Evolutionary conservation across 2,888 invertebrate genomes (phyloP).

Genomic region (Unio delphinus): DNA sequence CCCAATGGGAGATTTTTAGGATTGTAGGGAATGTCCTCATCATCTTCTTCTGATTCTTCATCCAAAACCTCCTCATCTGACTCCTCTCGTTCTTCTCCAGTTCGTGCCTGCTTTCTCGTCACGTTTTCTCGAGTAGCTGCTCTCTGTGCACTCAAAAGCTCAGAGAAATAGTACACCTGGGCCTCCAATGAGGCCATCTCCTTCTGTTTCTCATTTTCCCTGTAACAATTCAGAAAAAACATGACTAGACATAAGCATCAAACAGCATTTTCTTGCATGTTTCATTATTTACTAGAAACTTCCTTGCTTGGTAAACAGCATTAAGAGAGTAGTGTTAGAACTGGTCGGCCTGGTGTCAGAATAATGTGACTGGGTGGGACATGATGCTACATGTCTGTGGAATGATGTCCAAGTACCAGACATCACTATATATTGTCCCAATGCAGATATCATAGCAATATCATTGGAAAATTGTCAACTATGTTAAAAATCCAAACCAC

Average conservation of each 20-base stretch:
- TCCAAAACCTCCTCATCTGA: constrained; percentile 66
- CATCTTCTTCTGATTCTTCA: constrained; percentile 75
- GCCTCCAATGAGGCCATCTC: constrained; percentile 92
- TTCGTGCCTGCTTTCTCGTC: constrained; percentile 94
- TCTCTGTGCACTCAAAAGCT: constrained; percentile 87
- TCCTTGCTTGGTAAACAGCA: too few relatives aligned
- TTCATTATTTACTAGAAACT: neutral
- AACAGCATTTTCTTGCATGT: neutral
- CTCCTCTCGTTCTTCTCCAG: constrained; percentile 81
- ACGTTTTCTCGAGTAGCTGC: constrained; percentile 97
- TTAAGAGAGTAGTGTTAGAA: too few relatives aligned
- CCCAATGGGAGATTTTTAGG: constrained; percentile 99
- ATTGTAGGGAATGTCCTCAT: constrained; percentile 97
- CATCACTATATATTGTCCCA: too few relatives aligned
- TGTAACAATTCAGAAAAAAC: constrained; percentile 13
- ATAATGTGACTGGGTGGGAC: too few relatives aligned
- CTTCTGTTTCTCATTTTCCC: constrained; percentile 79
- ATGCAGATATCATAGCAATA: too few relatives aligned
- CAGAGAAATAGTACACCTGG: constrained; percentile 90
- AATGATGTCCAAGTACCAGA: too few relatives aligned
- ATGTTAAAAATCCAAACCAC: too few relatives aligned
- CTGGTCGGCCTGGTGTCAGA: too few relatives aligned
- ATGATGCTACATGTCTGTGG: too few relatives aligned
- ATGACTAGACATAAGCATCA: too few relatives aligned
- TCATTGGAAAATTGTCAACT: too few relatives aligned